Conservation (phyloP, 2,113 vertebrate species). For the Ceyx margarethae region DNA sequence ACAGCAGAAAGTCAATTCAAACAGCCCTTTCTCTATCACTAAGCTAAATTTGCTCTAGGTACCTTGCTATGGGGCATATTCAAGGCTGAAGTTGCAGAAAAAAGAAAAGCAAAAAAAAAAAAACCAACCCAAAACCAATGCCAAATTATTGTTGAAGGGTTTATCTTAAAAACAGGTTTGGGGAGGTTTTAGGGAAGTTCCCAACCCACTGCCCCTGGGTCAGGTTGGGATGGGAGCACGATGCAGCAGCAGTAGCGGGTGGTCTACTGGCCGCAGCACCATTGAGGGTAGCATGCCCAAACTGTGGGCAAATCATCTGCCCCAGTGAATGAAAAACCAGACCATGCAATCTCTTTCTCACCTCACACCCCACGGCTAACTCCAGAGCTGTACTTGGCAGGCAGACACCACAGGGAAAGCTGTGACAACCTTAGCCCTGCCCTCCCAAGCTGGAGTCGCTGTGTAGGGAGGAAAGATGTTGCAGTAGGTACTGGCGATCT, state of each 20-base stretch:
- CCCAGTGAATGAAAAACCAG: constrained; percentile 80
- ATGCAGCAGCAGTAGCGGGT: constrained; percentile 67
- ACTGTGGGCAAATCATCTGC: constrained; percentile 75
- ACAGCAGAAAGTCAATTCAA: constrained; percentile 48
- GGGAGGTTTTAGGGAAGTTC: constrained; percentile 68
- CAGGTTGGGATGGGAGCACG: constrained; percentile 54
- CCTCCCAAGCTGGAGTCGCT: constrained; percentile 88
- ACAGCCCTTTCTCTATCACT: constrained; percentile 69
- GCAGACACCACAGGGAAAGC: constrained; percentile 88
- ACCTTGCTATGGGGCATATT: constrained; percentile 51
- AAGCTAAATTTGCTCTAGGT: constrained; percentile 67
- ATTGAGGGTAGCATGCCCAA: constrained; percentile 70
- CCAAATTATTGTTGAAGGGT: constrained; percentile 56
- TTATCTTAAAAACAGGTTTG: constrained; percentile 71
- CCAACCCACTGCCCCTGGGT: constrained; percentile 72
- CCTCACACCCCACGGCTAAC: constrained; percentile 88
- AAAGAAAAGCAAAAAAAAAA: constrained; percentile 14
- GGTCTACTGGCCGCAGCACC: constrained; percentile 65
- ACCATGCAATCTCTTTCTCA: constrained; percentile 90
- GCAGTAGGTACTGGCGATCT: constrained; percentile 89
- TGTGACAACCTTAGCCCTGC: constrained; percentile 86
- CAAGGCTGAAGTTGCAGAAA: constrained; percentile 48
- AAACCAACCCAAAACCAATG: background rate
- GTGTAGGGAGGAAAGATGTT: constrained; percentile 90
- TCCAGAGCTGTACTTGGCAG: constrained; percentile 88